Base-by-base conservation (phyloP, 2,797 vertebrate genomes). In the Fringilla coelebs region DNA sequence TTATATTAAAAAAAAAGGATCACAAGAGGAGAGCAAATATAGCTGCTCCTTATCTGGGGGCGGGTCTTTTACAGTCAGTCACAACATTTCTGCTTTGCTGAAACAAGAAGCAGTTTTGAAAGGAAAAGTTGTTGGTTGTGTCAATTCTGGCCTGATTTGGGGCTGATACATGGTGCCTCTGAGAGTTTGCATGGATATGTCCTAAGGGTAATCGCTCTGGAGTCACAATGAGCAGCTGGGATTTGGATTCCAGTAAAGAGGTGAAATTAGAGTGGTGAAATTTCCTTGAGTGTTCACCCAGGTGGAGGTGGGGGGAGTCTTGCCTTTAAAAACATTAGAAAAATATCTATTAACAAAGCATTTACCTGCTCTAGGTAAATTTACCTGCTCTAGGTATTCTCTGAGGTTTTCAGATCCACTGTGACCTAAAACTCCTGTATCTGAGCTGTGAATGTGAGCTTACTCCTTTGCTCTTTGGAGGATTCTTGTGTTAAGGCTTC, bases 261-360 rank as follows among this genome's bases (percentile, higher is more conserved):
- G 17, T 40, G 36, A 61, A 40, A 61, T 40, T 40, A 38, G 25
- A 52, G 29, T 16, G 19, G 14, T 32, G 54, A 68, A 54, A n/a
- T 0, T 2, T 55, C 54, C 10, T 22, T 2, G 0, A 43, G 21
- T 31, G 20, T 26, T 65, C 5, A 0, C 41, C 34, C 11, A 14
- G 41, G 20, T 40, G 66, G 45, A 41, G 38, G 10, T 12, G 38
- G 17, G 54, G 6, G 17, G 54, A 4, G 7, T 28, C 62, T 90
- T 1, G 2, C 29, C 54, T 75, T 83, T 41, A 49, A 75, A 72
- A 67, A 38, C 51, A 28, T 6, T 13, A 43, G 19, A 36, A 58
- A 19, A 61, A 34, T 22, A 18, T 54, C 62, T 73, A 17, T 43
- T 67, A n/a, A 31, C 0, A 2, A 9, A 32, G 32, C 26, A 28